A percentile compares a stretch with the other conserved stretches of the same genome.
Conservation (phyloP, 2,797 vertebrate species). For the Hydrolagus colliei region DNA sequence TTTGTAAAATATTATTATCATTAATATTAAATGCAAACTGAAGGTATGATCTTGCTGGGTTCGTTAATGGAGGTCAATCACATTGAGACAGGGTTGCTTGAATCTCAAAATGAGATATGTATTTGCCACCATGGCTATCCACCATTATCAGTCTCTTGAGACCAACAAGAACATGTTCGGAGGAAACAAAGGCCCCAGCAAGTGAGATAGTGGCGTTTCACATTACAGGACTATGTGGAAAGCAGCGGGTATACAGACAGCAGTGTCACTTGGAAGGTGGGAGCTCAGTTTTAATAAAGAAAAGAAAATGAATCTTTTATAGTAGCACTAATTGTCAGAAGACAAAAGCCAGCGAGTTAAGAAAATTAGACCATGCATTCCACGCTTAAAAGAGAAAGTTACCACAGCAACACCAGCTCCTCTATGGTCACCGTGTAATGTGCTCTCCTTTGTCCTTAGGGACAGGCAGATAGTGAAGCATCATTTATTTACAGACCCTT, state of each 20-base stretch:
- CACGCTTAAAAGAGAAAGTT: conserved; percentile 52
- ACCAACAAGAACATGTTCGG: not conserved
- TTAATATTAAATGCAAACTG: too few relatives aligned
- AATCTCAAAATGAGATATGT: too few relatives aligned
- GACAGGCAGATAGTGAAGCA: conserved; percentile 51
- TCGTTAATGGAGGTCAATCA: too few relatives aligned
- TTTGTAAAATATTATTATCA: too few relatives aligned
- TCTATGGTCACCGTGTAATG: conserved; percentile 51
- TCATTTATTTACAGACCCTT: conserved; percentile 62
- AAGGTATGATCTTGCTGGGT: too few relatives aligned
- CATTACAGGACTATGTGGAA: not conserved
- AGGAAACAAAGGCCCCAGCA: not conserved
- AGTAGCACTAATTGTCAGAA: conserved; percentile 45
- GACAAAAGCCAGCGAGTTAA: conserved; percentile 30
- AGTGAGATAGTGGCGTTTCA: not conserved
- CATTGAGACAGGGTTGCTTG: too few relatives aligned
- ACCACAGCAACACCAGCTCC: conserved; percentile 52
- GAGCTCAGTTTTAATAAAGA: not conserved
- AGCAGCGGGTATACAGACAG: too few relatives aligned
- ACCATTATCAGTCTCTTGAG: too few relatives aligned
- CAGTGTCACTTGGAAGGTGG: not conserved
- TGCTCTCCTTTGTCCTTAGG: conserved; percentile 51
- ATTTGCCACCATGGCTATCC: too few relatives aligned
- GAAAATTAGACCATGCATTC: conserved; percentile 48
- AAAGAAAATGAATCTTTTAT: conserved; percentile 39